These are phyloP conservation scores for Hydrotaea diabolus DNA, from an alignment of 2,888 invertebrate genomes.

Conservation along the genomic window DNA sequence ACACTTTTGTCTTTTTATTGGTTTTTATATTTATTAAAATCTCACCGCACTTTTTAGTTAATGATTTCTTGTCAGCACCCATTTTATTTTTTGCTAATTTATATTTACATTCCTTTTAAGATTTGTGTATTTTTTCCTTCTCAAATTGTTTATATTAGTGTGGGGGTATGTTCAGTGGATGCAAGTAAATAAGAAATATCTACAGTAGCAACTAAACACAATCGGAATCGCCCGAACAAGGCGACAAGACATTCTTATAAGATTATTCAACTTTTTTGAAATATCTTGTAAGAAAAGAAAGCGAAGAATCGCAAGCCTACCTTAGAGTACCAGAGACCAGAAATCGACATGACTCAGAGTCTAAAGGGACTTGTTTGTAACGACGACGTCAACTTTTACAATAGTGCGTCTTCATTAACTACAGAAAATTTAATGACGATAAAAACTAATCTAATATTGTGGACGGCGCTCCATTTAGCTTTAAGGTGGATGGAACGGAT, in stretches of 20 bases:
- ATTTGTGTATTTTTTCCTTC: background rate
- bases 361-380: too few species aligned
- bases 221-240: background rate
- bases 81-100: conserved; percentile 30
- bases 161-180: background rate
- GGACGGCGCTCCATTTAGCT: too few species aligned
- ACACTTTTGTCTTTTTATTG: conserved; percentile 50
- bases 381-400: too few species aligned
- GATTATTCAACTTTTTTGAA: too few species aligned
- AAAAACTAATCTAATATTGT: too few species aligned
- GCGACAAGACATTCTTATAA: background rate
- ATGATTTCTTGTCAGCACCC: conserved; percentile 45
- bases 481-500: too few species aligned
- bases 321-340: too few species aligned
- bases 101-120: background rate
- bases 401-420: too few species aligned
- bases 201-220: background rate
- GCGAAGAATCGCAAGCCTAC: too few species aligned
- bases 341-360: too few species aligned
- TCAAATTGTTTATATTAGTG: background rate
- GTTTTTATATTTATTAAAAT: conserved; percentile 48
- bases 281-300: too few species aligned
- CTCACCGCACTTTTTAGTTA: conserved; percentile 54
- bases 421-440: too few species aligned
- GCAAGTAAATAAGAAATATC: background rate